A percentile compares a stretch with the other conserved stretches of the same genome.
Conservation (phyloP, 2,113 vertebrate species). For the Dasyornis broadbenti region DNA sequence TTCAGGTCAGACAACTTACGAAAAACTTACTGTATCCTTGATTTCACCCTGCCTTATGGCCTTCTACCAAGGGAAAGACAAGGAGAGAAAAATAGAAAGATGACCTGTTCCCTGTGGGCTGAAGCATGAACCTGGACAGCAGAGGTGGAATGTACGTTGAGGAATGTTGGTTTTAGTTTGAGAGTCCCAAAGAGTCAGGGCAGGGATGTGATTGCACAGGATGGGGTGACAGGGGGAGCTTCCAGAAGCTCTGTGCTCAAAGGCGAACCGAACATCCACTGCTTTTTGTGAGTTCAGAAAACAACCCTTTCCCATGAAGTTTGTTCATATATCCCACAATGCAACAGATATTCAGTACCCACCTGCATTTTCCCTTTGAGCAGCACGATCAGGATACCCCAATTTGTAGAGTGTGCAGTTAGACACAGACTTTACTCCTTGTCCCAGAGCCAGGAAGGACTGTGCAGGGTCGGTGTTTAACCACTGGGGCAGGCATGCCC, state of each 20-base stretch:
- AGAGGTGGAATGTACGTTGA: background rate
- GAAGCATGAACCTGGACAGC: background rate
- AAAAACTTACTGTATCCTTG: background rate
- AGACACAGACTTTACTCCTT: background rate
- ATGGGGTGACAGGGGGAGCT: rapidly evolving
- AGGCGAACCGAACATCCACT: background rate
- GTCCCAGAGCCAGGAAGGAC: background rate
- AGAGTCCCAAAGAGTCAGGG: background rate
- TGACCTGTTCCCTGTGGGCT: background rate
- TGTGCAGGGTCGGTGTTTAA: background rate
- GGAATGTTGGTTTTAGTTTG: background rate
- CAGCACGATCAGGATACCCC: background rate
- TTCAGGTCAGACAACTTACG: background rate
- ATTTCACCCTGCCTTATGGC: background rate
- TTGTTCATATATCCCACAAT: background rate
- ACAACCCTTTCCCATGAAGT: background rate
- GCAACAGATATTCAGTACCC: background rate
- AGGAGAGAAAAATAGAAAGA: background rate
- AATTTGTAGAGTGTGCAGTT: background rate
- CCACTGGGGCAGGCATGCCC: background rate
- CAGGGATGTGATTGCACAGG: background rate
- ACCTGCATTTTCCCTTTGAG: background rate
- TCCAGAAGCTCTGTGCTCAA: background rate
- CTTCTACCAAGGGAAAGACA: background rate
- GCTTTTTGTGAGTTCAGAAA: background rate